Evolutionary conservation across 2,888 invertebrate genomes (phyloP).

Genomic region (Leptinotarsa tumamoca): DNA sequence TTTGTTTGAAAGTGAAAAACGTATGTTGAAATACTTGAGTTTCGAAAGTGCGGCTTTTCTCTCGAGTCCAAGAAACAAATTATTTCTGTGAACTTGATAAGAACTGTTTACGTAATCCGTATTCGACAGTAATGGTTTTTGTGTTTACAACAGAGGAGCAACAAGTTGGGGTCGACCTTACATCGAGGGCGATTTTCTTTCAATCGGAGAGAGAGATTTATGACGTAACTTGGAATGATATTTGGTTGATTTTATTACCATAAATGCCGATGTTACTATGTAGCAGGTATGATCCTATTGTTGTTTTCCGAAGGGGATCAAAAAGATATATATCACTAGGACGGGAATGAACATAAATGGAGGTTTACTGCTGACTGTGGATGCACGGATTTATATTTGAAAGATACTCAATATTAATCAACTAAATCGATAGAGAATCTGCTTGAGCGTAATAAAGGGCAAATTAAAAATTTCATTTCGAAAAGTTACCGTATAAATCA

Average conservation of each 20-base stretch:
- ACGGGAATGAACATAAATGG: neutral
- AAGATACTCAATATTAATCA: no score
- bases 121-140: neutral
- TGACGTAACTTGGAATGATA: constrained; percentile 25
- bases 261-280: constrained; percentile 19
- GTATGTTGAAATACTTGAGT: no score
- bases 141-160: neutral
- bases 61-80: neutral
- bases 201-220: constrained; percentile 32
- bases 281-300: constrained; percentile 33
- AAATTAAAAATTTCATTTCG: no score
- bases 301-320: neutral
- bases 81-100: neutral
- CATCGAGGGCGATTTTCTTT: constrained; percentile 28
- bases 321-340: constrained; percentile 18
- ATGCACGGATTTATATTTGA: neutral
- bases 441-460: no score
- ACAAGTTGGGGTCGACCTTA: constrained; percentile 8
- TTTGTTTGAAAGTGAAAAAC: no score
- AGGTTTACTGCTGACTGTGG: neutral
- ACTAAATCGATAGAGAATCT: no score
- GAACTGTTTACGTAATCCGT: neutral
- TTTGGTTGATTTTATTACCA: constrained; percentile 29
- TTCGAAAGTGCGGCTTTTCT: no score
- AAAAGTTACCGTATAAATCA: no score